A percentile compares a stretch with the other conserved stretches of the same genome.
These are phyloP conservation scores for Sciaenops ocellatus DNA, from an alignment of 2,797 vertebrate genomes.

Conservation along the genomic window DNA sequence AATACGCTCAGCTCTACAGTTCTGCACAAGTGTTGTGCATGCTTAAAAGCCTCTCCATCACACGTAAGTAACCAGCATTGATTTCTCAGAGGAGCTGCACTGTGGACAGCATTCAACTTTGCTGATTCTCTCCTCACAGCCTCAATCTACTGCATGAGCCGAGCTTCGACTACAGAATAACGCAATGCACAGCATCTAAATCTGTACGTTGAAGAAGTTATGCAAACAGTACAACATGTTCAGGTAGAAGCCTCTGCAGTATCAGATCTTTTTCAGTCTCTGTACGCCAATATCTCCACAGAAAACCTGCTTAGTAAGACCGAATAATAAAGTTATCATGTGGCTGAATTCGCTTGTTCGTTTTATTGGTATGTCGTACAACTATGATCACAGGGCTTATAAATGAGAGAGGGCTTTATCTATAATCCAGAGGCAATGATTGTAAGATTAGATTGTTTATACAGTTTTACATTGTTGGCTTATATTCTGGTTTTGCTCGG, in stretches of 20 bases:
- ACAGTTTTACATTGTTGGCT: conserved; percentile 43
- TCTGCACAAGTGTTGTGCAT: conserved; percentile 27
- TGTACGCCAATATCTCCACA: not conserved
- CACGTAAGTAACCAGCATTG: conserved; percentile 41
- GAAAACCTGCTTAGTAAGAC: conserved; percentile 23
- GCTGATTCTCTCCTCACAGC: conserved; percentile 27
- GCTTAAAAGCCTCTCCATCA: conserved; percentile 57
- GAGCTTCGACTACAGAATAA: not conserved
- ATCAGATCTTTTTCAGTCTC: not conserved
- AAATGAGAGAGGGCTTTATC: conserved; percentile 61
- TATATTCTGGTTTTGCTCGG: conserved; percentile 49
- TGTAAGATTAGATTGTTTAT: conserved; percentile 70
- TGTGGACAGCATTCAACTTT: conserved; percentile 20
- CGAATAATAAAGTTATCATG: conserved; percentile 35
- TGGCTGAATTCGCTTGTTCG: conserved; percentile 35
- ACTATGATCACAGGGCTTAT: conserved; percentile 33
- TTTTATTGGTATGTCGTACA: conserved; percentile 38
- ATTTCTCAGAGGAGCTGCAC: conserved; percentile 48
- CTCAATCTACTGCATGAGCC: not conserved
- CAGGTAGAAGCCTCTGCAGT: not conserved
- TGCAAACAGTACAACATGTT: not conserved
- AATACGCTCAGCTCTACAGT: not conserved
- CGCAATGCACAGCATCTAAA: conserved; percentile 4
- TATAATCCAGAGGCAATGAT: conserved; percentile 71
- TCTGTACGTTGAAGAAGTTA: conserved; percentile 3